These are phyloP conservation scores for Simalia tracyae DNA, from an alignment of 2,797 vertebrate genomes.

Conservation along the genomic window DNA sequence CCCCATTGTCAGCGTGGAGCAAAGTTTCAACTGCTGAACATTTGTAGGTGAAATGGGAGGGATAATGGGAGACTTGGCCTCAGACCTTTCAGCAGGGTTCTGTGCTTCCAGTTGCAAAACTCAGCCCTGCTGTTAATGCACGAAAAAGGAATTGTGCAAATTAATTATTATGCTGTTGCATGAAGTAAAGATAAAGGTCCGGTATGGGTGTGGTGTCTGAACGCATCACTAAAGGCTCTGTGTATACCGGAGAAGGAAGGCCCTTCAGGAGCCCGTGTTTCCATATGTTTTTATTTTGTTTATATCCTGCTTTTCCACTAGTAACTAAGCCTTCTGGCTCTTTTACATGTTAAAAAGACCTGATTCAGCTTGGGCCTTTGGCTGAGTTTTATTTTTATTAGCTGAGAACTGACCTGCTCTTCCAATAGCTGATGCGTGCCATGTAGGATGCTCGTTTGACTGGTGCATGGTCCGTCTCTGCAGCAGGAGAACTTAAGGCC, in stretches of 20 bases:
- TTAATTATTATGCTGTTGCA: background rate
- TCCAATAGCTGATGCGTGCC: background rate
- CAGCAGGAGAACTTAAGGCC: background rate
- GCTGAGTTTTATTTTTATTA: background rate
- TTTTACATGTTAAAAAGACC: background rate
- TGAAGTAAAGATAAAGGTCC: background rate
- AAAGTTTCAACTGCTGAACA: background rate
- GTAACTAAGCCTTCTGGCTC: background rate
- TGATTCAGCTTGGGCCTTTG: background rate
- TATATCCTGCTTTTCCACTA: background rate
- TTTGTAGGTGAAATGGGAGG: background rate
- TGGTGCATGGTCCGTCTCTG: background rate
- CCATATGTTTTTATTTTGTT: background rate
- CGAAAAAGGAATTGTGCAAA: too few relatives aligned
- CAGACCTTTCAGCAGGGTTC: background rate
- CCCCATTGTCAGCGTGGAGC: background rate
- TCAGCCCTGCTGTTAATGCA: too few relatives aligned
- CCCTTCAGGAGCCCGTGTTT: background rate
- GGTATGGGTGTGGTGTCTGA: background rate
- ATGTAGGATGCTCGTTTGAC: background rate
- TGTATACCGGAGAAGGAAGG: background rate
- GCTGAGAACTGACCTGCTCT: background rate
- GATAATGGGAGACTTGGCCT: background rate
- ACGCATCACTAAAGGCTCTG: background rate
- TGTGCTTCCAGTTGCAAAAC: background rate